Evolutionary conservation across 2,113 vertebrate genomes (phyloP), one percentile per base, ranked within the genome.

Genomic region (Triplophysa tibetana): DNA sequence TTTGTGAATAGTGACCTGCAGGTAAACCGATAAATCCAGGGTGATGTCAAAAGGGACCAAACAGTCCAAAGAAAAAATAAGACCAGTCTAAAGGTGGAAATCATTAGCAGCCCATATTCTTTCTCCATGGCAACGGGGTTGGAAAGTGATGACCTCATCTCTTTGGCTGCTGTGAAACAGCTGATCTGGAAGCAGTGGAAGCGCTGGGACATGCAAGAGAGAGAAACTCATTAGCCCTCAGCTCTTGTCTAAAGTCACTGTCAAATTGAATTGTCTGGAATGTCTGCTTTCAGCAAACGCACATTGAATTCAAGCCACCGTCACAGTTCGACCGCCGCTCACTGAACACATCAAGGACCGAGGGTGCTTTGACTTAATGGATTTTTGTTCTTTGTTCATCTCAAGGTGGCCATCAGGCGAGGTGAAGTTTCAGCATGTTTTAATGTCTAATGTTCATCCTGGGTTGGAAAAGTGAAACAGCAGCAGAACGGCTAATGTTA

Each of bases 101-200:
- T 75, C 73, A 68, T 62, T 76, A 70, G 45, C 79, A 73, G 61
- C 74, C 63, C 75, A 64, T 70, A 70, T 61, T 79, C 52, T 14
- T 83, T 79, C 76, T 81, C 80, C 81, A 85, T 83, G 79, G 62
- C 81, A 86, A 79, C 81, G 11, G 54, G 69, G 54, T 68, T 24
- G 43, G 73, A 85, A 80, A 80, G 67, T 80, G 77, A 80, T 80
- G 77, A 78, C 74, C 80, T 82, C 60, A 26, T 87, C 79, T 79
- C 66, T 81, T 83, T 79, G 61, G 68, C 77, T 75, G 80, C 70
- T 23, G 43, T 58, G 69, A 79, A 85, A 75, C 74, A 80, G 77
- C 86, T 87, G 86, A 83, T 67, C 82, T 24, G 69, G 77, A 82
- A 77, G 60, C 48, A 67, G 56, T 43, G 62, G 77, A 82, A 77